Evolutionary conservation across 2,797 vertebrate species (phyloP).

Genomic region (Caiman crocodilus): DNA sequence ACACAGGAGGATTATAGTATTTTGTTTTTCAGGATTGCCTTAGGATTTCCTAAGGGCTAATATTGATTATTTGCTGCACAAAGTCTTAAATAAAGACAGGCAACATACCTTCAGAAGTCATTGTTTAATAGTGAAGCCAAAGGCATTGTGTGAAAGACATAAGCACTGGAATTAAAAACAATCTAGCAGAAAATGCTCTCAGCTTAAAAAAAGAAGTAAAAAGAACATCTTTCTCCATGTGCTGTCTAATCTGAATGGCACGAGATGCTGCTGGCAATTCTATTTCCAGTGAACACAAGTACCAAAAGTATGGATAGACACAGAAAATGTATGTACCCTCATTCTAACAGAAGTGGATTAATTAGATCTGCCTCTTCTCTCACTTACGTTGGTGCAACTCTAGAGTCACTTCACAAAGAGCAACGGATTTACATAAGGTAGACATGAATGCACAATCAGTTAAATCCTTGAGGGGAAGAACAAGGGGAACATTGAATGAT

Average conservation of each 20-base stretch:
- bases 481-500: rapidly evolving
- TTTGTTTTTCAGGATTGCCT: conserved; percentile 31
- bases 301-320: not conserved
- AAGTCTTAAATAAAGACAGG: conserved; percentile 56
- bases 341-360: not conserved
- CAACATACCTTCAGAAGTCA: conserved; percentile 42
- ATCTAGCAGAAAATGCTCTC: not conserved
- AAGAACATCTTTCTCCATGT: not conserved
- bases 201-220: not conserved
- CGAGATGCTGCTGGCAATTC: not conserved
- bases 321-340: not conserved
- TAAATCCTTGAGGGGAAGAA: not conserved
- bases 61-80: conserved; percentile 65
- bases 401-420: not conserved
- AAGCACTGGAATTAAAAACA: conserved; percentile 9
- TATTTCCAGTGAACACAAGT: not conserved
- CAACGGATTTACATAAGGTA: not conserved
- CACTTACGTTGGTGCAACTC: not conserved
- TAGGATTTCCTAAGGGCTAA: conserved; percentile 36
- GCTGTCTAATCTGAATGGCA: not conserved
- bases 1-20: conserved; percentile 14
- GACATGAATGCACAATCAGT: not conserved
- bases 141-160: not conserved
- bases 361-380: not conserved
- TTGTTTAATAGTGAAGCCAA: not conserved